Conservation (phyloP, 2,113 vertebrate genomes). For the Eonycteris spelaea region DNA sequence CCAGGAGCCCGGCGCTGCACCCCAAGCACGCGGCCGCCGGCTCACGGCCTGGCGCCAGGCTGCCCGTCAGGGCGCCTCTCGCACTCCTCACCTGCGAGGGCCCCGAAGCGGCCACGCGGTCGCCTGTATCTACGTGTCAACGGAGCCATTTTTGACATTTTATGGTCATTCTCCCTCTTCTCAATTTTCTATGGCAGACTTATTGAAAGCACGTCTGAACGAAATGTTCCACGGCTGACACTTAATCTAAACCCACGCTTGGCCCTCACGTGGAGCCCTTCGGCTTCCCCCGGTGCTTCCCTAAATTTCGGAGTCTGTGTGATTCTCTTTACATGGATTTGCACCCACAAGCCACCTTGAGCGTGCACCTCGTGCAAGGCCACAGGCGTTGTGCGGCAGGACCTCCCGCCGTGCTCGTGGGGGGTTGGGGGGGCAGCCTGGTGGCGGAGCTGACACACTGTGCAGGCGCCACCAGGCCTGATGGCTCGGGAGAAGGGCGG, state of each 20-base stretch:
- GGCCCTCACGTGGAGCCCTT: neutral
- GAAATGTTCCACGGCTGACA: neutral
- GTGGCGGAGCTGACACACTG: neutral
- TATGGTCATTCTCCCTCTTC: neutral
- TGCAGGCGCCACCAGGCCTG: too few relatives aligned
- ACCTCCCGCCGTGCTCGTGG: neutral
- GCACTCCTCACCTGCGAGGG: too few relatives aligned
- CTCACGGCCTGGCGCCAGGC: too few relatives aligned
- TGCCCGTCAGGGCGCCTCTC: too few relatives aligned
- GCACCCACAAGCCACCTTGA: neutral
- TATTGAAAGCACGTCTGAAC: neutral
- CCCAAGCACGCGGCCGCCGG: too few relatives aligned
- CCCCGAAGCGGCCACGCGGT: neutral
- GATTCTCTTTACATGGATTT: neutral
- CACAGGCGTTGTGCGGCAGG: neutral
- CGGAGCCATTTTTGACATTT: neutral
- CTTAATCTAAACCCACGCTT: neutral
- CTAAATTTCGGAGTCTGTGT: neutral
- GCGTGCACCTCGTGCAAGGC: neutral
- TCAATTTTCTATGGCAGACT: neutral
- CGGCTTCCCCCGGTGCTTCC: neutral
- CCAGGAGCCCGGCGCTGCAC: neutral
- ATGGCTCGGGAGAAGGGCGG: neutral
- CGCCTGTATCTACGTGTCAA: neutral
- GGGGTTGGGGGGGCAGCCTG: neutral